Evolutionary conservation across 2,797 vertebrate genomes (phyloP).

Genomic region (Masticophis lateralis): DNA sequence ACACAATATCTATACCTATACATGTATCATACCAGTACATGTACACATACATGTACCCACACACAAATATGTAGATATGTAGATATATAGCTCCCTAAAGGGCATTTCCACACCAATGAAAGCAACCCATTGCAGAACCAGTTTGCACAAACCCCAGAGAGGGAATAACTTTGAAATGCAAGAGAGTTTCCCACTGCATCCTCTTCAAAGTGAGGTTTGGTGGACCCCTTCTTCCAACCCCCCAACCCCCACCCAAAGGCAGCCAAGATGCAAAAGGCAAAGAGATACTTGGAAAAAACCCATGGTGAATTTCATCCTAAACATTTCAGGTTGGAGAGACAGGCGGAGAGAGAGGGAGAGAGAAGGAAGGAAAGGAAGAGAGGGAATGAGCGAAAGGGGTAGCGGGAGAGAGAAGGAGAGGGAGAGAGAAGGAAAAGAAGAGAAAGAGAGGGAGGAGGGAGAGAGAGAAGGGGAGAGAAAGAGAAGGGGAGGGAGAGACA

Average conservation of each 20-base stretch:
- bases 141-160: background rate
- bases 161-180: background rate
- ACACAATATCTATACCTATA: background rate
- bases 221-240: background rate
- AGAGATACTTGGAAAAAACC: background rate
- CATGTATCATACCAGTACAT: background rate
- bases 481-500: no score
- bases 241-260: background rate
- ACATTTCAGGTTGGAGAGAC: accelerated
- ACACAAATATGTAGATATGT: background rate
- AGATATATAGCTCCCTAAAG: background rate
- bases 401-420: accelerated
- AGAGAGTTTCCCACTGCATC: background rate
- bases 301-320: background rate
- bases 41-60: background rate
- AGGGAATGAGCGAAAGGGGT: no score
- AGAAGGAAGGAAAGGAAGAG: no score
- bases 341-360: background rate
- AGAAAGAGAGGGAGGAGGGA: no score
- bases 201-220: background rate
- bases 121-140: background rate
- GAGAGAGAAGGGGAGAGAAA: no score
- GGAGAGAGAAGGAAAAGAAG: accelerated
- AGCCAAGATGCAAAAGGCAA: background rate
- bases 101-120: background rate